These are phyloP conservation scores for Mycalesis mineus DNA, from an alignment of 2,888 invertebrate species.

Conservation along the genomic window DNA sequence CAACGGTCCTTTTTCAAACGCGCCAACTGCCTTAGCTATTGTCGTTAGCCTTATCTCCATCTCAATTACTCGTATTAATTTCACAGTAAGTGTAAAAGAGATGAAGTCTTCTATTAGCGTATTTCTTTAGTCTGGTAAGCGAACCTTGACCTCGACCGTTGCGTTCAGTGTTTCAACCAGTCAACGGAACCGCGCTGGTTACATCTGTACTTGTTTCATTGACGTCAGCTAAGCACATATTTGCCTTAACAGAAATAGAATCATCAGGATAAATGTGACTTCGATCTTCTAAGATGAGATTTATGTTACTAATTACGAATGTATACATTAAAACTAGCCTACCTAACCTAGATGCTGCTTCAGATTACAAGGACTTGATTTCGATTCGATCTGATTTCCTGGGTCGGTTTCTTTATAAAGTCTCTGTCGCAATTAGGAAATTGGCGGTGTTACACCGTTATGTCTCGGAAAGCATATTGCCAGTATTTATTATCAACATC, in stretches of 20 bases:
- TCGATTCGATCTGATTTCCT: too few relatives aligned
- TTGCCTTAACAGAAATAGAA: slow-evolving; percentile 12
- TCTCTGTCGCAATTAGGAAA: too few relatives aligned
- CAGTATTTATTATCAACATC: too few relatives aligned
- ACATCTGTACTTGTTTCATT: slow-evolving; percentile 7
- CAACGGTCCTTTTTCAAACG: slow-evolving; percentile 32
- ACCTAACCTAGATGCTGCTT: too few relatives aligned
- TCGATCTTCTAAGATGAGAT: neutral
- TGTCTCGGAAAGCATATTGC: too few relatives aligned
- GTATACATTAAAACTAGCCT: too few relatives aligned
- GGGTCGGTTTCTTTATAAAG: too few relatives aligned
- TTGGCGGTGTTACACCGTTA: too few relatives aligned
- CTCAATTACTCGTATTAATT: slow-evolving; percentile 17
- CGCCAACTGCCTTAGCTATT: slow-evolving; percentile 14
- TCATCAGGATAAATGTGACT: neutral
- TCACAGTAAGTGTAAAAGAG: slow-evolving; percentile 24
- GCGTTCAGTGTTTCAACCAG: slow-evolving; percentile 32
- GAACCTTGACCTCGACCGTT: slow-evolving; percentile 65
- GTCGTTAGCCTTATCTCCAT: slow-evolving; percentile 15
- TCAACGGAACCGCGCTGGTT: slow-evolving; percentile 38
- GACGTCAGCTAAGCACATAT: slow-evolving; percentile 1
- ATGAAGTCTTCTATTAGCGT: slow-evolving; percentile 1
- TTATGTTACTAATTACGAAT: neutral
- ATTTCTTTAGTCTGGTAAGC: slow-evolving; percentile 36
- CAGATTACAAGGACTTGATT: too few relatives aligned